phyloP scores from a whole-genome alignment of 2,113 vertebrate genomes.

The Paradisaea rubra region DNA sequence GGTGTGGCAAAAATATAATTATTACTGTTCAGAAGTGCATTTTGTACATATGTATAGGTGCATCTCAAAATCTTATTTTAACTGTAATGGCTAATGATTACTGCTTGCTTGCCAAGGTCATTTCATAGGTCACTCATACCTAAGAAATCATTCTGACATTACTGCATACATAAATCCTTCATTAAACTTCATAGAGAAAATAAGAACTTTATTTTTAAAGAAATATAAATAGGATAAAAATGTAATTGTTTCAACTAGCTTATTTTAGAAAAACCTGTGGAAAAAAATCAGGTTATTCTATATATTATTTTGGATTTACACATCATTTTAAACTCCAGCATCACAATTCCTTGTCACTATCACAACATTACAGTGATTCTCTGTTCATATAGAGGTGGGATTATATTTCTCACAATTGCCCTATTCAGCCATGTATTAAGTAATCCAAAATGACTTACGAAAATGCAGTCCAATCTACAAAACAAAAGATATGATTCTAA shows the following conservation, averaged over 20 bases:
- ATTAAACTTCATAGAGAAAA: background rate
- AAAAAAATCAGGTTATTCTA: background rate
- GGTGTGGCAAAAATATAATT: background rate
- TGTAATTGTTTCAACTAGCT: background rate
- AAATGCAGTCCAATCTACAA: background rate
- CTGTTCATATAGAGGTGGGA: background rate
- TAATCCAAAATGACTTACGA: background rate
- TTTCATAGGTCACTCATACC: background rate
- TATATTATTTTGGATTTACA: background rate
- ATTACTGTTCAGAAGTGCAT: background rate
- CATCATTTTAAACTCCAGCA: background rate
- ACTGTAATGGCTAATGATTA: constrained; percentile 8
- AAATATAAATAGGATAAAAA: background rate
- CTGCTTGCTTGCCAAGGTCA: background rate
- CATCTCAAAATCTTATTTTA: background rate
- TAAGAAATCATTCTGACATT: constrained; percentile 1
- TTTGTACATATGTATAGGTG: background rate
- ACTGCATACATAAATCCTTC: background rate
- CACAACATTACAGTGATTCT: background rate
- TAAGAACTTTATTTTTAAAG: background rate
- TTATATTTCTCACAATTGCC: background rate
- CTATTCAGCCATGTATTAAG: background rate
- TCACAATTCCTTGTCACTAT: background rate
- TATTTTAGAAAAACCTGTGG: background rate
- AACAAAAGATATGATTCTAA: background rate